Base-by-base conservation (phyloP, 2,113 vertebrate species). In the Tenebrosternarchus preto region DNA sequence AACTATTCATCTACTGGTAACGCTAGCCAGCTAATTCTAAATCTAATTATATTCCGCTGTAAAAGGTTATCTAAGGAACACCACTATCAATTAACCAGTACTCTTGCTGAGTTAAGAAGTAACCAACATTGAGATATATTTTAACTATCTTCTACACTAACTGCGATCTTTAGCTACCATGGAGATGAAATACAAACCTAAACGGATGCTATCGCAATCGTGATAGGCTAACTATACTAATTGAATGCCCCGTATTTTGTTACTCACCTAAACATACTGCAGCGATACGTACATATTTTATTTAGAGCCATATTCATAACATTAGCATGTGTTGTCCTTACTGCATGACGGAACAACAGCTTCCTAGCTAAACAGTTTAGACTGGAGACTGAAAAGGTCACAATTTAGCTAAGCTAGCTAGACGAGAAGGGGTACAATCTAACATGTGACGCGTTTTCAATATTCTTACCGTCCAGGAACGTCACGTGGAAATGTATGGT, bases 241-340 rank as follows among this genome's bases (percentile, higher is more conserved):
- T 17, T 12, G 11, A 8, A 0, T 5, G 20, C 19, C 9, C 27
- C 22, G 9, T 24, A 15, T 39, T 69, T 25, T 39, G 5, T 4
- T 39, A 80, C 82, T 84, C 82, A 88, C 87, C 86, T 81, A 33
- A 77, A 81, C 2, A 88, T 2, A 33, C 70, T 33, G 16, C 64
- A 53, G 22, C 80, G 76, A 31, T 43, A 66, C 4, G 46, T 71
- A 53, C 71, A 70, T 27, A 82, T 20, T 76, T 76, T 84, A 31
- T 77, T 72, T 74, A 85, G 64, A 72, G 85, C 76, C 86, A 87
- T 87, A 16, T 17, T 24, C 9, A 39, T 24, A 43, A 22, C 11
- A 39, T 39, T 2, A 24, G 22, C 25, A 17, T 50, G 53, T 5
- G 0, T 15, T 53, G 22, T 59, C 5, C 16, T 19, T 25, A 8